Evolutionary conservation across 2,888 invertebrate genomes (phyloP).

Genomic region (Ennomos fuscantarius): DNA sequence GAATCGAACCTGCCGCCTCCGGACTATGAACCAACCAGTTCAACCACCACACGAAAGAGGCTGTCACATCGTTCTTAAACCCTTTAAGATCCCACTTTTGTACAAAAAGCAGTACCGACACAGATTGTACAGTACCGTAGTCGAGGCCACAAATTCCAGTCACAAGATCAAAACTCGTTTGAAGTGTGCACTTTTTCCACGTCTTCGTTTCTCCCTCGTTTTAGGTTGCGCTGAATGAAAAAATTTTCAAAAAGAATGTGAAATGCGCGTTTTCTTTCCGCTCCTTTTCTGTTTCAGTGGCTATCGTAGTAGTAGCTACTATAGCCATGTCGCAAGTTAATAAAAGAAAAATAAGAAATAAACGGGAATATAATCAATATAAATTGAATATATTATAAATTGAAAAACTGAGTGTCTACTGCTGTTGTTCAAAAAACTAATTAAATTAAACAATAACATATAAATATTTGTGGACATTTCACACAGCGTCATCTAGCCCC

Average conservation of each 20-base stretch:
- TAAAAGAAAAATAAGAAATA: too few species aligned
- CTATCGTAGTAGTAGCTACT: constrained; percentile 23
- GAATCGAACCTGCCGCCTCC: too few species aligned
- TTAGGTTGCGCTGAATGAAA: constrained; percentile 40
- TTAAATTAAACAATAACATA: too few species aligned
- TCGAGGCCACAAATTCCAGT: constrained; percentile 10
- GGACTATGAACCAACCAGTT: too few species aligned
- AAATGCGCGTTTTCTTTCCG: constrained; percentile 41
- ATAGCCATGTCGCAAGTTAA: background rate
- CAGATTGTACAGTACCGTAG: background rate
- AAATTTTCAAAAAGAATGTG: constrained; percentile 41
- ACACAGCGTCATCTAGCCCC: too few species aligned
- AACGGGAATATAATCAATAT: too few species aligned
- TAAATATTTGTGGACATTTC: too few species aligned
- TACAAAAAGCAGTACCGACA: background rate
- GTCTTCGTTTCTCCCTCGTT: constrained; percentile 26
- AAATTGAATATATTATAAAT: too few species aligned
- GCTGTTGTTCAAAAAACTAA: too few species aligned
- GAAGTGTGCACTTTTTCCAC: constrained; percentile 35
- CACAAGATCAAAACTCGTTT: constrained; percentile 37
- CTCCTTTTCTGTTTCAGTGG: constrained; percentile 38
- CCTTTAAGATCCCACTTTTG: background rate
- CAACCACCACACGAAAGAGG: too few species aligned
- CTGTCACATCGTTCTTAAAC: too few species aligned
- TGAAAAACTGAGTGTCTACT: too few species aligned